Evolutionary conservation across 1,140 invertebrate genomes (phyloP).

Genomic region (Vollenhovia emeryi): DNA sequence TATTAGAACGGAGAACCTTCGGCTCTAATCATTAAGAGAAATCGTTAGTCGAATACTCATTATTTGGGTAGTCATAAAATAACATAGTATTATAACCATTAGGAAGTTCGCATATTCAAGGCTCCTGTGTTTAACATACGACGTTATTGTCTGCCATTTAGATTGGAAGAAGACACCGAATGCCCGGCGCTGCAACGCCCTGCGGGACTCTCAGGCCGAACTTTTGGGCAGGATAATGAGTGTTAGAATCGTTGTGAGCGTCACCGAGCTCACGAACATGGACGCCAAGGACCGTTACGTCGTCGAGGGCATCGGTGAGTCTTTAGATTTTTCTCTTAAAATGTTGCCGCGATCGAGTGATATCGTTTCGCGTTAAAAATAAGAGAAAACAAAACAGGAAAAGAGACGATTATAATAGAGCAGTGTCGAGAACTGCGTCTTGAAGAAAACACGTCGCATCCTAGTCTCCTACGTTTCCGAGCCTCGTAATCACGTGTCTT

Average conservation of each 20-base stretch:
- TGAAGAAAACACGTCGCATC: neutral
- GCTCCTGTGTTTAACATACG: neutral
- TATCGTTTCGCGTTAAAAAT: neutral
- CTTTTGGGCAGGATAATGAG: slow-evolving; percentile 71
- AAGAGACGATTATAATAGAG: neutral
- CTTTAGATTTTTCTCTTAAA: neutral
- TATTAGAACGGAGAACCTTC: neutral
- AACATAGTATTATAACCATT: neutral
- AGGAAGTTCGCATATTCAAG: neutral
- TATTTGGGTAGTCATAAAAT: neutral
- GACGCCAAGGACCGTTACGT: slow-evolving; percentile 82
- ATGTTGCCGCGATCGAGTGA: too few relatives aligned
- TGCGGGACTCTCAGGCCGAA: neutral
- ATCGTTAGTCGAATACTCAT: neutral
- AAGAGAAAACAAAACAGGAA: neutral
- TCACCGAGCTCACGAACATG: slow-evolving; percentile 80
- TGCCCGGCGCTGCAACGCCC: neutral
- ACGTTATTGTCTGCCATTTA: neutral
- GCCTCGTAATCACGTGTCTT: neutral
- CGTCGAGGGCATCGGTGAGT: slow-evolving; percentile 78
- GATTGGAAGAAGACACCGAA: slow-evolving; percentile 5
- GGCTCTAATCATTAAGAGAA: neutral
- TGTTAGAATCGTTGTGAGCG: slow-evolving; percentile 73
- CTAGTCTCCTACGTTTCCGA: neutral
- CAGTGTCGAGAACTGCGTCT: neutral